Evolutionary conservation across 1,140 invertebrate species (phyloP).

Genomic region (Panagrolaimus sp.): DNA sequence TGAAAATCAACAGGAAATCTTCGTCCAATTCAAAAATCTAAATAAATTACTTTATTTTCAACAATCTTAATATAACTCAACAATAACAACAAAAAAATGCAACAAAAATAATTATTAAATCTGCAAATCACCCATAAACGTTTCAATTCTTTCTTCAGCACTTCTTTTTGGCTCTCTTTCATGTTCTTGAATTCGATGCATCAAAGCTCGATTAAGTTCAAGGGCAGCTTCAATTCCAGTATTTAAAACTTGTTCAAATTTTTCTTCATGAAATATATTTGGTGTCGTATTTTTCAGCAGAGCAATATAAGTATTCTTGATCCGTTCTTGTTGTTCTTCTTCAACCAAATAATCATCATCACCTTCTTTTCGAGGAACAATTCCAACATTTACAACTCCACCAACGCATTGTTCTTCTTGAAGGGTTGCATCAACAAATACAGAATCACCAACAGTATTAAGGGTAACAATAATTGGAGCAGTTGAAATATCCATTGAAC

Average conservation of each 20-base stretch:
- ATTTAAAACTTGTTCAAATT: neutral
- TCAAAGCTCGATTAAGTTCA: neutral
- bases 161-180: neutral
- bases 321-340: neutral
- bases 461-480: conserved; percentile 1
- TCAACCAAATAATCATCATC: neutral
- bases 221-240: neutral
- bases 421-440: neutral
- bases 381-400: conserved; percentile 2
- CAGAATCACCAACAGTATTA: neutral
- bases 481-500: neutral
- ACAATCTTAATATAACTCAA: no score
- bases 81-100: no score
- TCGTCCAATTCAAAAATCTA: no score
- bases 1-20: no score
- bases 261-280: neutral
- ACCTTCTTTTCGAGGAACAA: neutral
- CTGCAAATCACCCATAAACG: conserved; percentile 6
- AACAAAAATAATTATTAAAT: conserved; percentile 5
- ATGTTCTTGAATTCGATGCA: neutral
- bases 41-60: no score
- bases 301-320: neutral
- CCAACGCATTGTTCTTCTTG: conserved; percentile 10
- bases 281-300: neutral
- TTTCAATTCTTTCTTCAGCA: neutral